Conservation (phyloP, 2,888 invertebrate genomes). For the Antitype chi region DNA sequence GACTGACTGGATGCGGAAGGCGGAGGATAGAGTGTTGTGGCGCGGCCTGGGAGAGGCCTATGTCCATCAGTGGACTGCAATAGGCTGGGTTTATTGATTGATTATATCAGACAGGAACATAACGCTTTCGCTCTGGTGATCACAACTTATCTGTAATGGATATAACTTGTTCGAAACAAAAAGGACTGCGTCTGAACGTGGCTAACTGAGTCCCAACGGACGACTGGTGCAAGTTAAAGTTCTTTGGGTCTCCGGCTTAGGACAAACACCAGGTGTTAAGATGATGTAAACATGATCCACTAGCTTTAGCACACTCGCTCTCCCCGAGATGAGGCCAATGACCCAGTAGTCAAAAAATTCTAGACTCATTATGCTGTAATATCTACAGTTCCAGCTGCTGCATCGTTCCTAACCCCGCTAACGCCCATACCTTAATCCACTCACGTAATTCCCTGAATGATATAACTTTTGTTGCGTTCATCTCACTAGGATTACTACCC, state of each 20-base stretch:
- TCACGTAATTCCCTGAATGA: slow-evolving; percentile 28
- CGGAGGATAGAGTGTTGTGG: too few relatives aligned
- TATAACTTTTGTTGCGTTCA: slow-evolving; percentile 49
- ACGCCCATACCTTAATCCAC: not conserved
- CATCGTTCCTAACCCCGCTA: not conserved
- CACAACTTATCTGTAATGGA: slow-evolving; percentile 41
- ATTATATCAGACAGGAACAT: too few relatives aligned
- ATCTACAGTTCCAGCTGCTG: too few relatives aligned
- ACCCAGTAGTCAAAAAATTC: too few relatives aligned
- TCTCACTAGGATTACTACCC: slow-evolving; percentile 31
- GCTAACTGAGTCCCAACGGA: slow-evolving; percentile 17
- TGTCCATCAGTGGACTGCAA: too few relatives aligned
- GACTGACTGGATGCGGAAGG: too few relatives aligned
- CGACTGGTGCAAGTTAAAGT: slow-evolving; percentile 22
- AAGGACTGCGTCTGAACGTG: slow-evolving; percentile 30
- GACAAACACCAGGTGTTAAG: not conserved
- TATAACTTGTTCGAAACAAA: slow-evolving; percentile 52
- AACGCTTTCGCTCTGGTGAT: slow-evolving; percentile 1
- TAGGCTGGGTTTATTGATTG: too few relatives aligned
- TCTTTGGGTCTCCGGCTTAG: not conserved
- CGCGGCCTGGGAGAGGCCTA: too few relatives aligned
- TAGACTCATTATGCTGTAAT: not conserved
- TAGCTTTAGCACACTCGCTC: not conserved
- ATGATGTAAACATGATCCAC: not conserved
- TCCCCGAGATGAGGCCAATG: not conserved